Evolutionary conservation across 2,797 vertebrate species (phyloP).

Genomic region (Anniella stebbinsi): DNA sequence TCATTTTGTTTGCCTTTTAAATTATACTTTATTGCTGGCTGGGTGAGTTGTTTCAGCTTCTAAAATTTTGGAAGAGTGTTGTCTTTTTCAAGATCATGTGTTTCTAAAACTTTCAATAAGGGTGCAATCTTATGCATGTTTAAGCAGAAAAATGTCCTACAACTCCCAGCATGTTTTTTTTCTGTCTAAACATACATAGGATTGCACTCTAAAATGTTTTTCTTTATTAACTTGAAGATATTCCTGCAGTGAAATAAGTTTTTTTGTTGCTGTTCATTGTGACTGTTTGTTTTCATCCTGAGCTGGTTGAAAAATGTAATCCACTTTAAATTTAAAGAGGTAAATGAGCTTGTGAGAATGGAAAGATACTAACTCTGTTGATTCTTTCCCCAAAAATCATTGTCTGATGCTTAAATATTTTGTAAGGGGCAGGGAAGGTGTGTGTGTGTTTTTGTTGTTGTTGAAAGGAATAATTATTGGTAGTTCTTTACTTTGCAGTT

Average conservation of each 20-base stretch:
- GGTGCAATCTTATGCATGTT: too few relatives aligned
- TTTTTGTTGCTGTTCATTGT: background rate
- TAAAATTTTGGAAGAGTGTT: background rate
- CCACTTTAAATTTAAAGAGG: background rate
- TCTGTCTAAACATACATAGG: too few relatives aligned
- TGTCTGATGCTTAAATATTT: background rate
- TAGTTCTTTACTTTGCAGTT: background rate
- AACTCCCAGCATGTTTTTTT: too few relatives aligned
- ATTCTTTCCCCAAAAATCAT: background rate
- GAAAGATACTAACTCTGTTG: slow-evolving; percentile 1
- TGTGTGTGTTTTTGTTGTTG: too few relatives aligned
- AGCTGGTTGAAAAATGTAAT: background rate
- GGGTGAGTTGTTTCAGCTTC: background rate
- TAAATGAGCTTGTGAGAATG: slow-evolving; percentile 13
- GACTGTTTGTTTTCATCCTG: slow-evolving; percentile 7
- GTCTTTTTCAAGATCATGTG: background rate
- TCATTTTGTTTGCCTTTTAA: background rate
- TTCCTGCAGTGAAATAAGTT: background rate
- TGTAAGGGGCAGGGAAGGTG: background rate
- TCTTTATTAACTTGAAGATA: background rate
- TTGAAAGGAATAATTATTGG: slow-evolving; percentile 2
- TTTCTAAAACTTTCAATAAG: background rate
- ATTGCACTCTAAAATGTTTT: background rate
- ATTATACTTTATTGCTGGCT: background rate
- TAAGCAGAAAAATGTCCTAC: too few relatives aligned